A percentile compares a stretch with the other conserved stretches of the same genome.
phyloP scores from a whole-genome alignment of 2,797 vertebrate genomes.

The Chrysocyon brachyurus region DNA sequence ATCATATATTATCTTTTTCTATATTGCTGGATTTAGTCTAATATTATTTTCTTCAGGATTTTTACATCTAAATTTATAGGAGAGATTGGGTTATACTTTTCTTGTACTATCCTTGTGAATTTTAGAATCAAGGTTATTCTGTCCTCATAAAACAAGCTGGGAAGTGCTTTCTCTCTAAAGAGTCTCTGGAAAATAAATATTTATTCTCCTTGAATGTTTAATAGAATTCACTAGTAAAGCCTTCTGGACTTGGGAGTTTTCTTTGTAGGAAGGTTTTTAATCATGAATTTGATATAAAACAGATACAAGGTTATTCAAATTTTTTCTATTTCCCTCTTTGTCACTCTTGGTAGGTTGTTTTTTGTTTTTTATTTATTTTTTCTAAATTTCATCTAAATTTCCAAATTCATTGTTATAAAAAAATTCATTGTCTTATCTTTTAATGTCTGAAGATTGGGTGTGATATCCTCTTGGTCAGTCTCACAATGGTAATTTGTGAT shows the following conservation, averaged over 20 bases:
- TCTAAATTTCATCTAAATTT: neutral
- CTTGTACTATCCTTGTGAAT: neutral
- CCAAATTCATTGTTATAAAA: neutral
- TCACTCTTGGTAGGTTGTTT: neutral
- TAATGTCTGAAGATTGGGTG: neutral
- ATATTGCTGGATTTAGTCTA: slow-evolving; percentile 12
- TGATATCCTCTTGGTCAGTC: neutral
- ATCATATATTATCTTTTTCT: neutral
- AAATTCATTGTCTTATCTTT: neutral
- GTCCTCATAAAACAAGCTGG: neutral
- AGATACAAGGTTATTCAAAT: neutral
- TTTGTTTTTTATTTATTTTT: neutral
- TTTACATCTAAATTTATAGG: neutral
- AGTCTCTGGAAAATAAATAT: slow-evolving; percentile 50
- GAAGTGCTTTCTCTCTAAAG: neutral
- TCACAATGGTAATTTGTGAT: neutral
- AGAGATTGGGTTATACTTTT: neutral
- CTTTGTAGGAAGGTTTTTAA: neutral
- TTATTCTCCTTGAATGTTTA: slow-evolving; percentile 43
- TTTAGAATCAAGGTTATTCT: slow-evolving; percentile 23
- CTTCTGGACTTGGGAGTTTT: neutral
- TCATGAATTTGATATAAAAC: neutral
- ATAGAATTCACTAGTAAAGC: neutral
- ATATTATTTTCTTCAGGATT: slow-evolving; percentile 6
- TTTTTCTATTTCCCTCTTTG: neutral